These are phyloP conservation scores for Drosophila testacea DNA, from an alignment of 2,888 invertebrate species.

Conservation along the genomic window DNA sequence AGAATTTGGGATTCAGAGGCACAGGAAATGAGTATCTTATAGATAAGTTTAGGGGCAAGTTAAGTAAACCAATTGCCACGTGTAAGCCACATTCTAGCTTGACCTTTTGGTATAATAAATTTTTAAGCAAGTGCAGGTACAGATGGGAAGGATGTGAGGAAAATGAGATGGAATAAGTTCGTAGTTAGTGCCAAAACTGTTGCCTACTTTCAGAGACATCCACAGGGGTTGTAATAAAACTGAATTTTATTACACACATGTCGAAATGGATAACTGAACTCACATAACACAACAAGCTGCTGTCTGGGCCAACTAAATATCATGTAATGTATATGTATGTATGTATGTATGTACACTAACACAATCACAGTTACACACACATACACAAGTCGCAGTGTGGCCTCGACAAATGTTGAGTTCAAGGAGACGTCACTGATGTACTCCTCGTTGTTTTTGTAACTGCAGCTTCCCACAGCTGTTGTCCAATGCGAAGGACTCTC, in stretches of 20 bases:
- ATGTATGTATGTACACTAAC: not conserved
- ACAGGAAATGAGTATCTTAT: conserved; percentile 19
- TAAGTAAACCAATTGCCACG: conserved; percentile 24
- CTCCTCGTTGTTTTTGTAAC: conserved; percentile 28
- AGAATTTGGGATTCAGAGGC: conserved; percentile 1
- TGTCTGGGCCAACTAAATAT: conserved; percentile 48
- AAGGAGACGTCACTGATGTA: conserved; percentile 76
- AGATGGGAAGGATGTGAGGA: not conserved
- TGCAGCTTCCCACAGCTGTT: conserved; percentile 73
- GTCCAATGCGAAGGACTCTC: conserved; percentile 60
- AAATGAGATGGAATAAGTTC: not conserved
- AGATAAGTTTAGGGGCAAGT: conserved; percentile 2
- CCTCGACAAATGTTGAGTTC: conserved; percentile 80
- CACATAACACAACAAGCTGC: conserved; percentile 39
- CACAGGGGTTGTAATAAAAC: conserved; percentile 32
- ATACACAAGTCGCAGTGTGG: conserved; percentile 36
- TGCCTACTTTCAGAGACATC: conserved; percentile 45
- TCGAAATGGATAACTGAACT: conserved; percentile 38
- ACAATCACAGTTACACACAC: not conserved
- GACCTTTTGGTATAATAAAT: conserved; percentile 53
- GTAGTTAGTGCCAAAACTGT: conserved; percentile 43
- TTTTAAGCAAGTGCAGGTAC: conserved; percentile 30
- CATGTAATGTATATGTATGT: conserved; percentile 16
- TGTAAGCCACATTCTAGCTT: conserved; percentile 30
- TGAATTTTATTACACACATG: conserved; percentile 49